These are phyloP conservation scores for Notocelia uddmanniana DNA, from an alignment of 2,888 invertebrate genomes.

Conservation along the genomic window DNA sequence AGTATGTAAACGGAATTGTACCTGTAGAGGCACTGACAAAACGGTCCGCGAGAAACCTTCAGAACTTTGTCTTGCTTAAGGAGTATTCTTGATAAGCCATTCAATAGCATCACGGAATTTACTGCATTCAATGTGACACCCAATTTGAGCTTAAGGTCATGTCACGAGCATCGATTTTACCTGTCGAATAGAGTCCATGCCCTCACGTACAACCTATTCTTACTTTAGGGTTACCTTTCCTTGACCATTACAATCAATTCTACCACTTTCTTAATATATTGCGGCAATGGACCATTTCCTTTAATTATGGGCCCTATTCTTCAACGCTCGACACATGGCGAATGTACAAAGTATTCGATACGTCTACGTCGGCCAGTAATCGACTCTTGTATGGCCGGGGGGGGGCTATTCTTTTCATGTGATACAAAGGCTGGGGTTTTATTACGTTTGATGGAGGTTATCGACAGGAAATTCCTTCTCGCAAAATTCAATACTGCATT, in stretches of 20 bases:
- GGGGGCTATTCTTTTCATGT: constrained; percentile 28
- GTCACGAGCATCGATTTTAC: neutral
- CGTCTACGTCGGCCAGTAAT: constrained; percentile 30
- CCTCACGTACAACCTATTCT: neutral
- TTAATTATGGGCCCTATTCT: constrained; percentile 26
- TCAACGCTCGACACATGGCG: constrained; percentile 31
- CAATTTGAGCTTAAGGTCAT: neutral
- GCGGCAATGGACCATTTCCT: constrained; percentile 10
- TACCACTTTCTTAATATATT: constrained; percentile 13
- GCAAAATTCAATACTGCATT: too few species aligned
- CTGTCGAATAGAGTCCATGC: neutral
- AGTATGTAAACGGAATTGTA: too few species aligned
- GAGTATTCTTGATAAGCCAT: too few species aligned
- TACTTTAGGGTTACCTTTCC: neutral
- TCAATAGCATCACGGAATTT: too few species aligned
- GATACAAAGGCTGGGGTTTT: constrained; percentile 24
- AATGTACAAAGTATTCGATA: constrained; percentile 26
- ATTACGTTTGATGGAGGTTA: constrained; percentile 24
- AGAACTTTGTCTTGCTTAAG: too few species aligned
- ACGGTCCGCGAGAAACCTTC: too few species aligned
- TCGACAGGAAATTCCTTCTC: neutral
- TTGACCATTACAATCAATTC: constrained; percentile 6
- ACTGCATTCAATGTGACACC: too few species aligned
- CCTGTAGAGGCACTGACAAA: too few species aligned
- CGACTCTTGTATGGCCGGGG: constrained; percentile 31